Evolutionary conservation across 2,888 invertebrate genomes (phyloP).

Genomic region (Harpagoxenus sublaevis): DNA sequence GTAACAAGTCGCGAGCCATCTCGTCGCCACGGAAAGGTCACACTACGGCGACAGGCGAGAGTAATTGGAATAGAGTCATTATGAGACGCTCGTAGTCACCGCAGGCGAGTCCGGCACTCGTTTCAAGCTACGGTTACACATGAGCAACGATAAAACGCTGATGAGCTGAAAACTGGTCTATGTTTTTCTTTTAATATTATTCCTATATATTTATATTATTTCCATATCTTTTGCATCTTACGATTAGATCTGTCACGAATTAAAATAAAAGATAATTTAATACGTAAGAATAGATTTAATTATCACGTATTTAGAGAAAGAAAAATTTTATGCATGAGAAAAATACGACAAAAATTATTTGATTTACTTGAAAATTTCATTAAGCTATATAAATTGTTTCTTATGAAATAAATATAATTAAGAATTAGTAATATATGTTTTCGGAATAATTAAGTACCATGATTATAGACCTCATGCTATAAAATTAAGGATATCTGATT

Average conservation of each 20-base stretch:
- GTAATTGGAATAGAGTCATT: slow-evolving; percentile 73
- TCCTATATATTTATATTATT: neutral
- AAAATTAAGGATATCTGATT: neutral
- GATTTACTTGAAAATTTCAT: neutral
- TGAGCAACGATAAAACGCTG: neutral
- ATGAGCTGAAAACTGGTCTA: neutral
- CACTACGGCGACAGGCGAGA: slow-evolving; percentile 54
- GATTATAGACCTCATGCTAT: neutral
- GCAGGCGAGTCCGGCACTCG: slow-evolving; percentile 10
- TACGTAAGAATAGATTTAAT: neutral
- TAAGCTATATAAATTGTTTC: neutral
- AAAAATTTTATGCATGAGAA: neutral
- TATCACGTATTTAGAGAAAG: neutral
- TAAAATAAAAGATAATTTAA: slow-evolving; percentile 14
- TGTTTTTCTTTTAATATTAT: neutral
- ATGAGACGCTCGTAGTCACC: slow-evolving; percentile 27
- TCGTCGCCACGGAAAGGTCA: slow-evolving; percentile 51
- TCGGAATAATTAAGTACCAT: neutral
- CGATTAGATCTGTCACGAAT: neutral
- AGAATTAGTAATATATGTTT: neutral
- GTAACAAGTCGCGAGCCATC: slow-evolving; percentile 55
- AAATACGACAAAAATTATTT: neutral
- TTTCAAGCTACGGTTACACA: neutral
- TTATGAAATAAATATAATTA: neutral
- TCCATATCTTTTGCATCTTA: neutral